Evolutionary conservation across 2,888 invertebrate genomes (phyloP), one percentile per base, ranked within the genome.

Genomic region (Erannis defoliaria): DNA sequence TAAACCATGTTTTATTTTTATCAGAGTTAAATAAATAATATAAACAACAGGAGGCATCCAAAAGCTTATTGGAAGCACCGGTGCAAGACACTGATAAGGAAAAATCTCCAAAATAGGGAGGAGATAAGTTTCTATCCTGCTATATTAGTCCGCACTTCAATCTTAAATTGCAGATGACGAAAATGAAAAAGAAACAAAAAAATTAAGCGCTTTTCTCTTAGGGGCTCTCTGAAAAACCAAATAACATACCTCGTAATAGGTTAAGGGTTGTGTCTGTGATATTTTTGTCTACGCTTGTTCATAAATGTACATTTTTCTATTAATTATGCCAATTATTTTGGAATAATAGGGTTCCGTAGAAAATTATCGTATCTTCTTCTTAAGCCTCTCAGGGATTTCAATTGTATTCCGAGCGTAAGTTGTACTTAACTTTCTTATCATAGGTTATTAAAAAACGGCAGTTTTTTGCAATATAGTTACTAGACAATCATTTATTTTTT

Each of bases 121-220:
- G n/a, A n/a, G n/a, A 33, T n/a, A 16, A 16, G 14, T 6, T 16
- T 10, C 6, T 12, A n/a, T 16, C 14, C 38, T 5, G 9, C 43
- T n/a, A 43, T 2, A 6, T 23, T n/a, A 14, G 26, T 0, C n/a
- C 2, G n/a, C 16, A 16, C 14, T 14, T 26, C 26, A 45, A 29
- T 1, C 43, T 23, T 14, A 43, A 54, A 35, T 21, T 10, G 33
- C 16, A 23, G 23, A 26, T 29, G 18, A 18, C 31, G 18, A 33
- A 55, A 43, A 46, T 35, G n/a, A 12, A 55, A n/a, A n/a, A n/a
- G n/a, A n/a, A 19, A 55, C 46, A 37, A 10, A 46, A 19, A 48
- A 38, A 16, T 16, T 23, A 37, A 49, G 56, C 40, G 21, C 33
- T 12, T 49, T 49, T 33, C 10, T 21, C 10, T 12, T 31, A 33